A percentile compares a stretch with the other conserved stretches of the same genome.
Conservation (phyloP, 2,797 vertebrate genomes). For the Eurystomus glaucurus region DNA sequence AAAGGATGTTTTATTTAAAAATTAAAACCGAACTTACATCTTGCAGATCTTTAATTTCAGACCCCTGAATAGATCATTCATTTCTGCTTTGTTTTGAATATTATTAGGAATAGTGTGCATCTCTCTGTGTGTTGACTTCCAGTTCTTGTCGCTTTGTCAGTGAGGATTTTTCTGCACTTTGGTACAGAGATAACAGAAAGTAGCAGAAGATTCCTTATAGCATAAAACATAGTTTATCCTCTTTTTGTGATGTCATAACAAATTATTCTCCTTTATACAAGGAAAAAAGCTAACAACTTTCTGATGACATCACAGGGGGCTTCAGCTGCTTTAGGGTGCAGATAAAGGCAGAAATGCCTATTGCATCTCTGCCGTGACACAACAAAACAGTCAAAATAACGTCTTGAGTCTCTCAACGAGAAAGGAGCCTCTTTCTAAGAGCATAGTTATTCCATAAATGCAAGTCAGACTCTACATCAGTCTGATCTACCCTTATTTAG, state of each 20-base stretch:
- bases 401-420: constrained; percentile 60
- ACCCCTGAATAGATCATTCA: constrained; percentile 67
- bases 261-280: constrained; percentile 62
- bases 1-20: constrained; percentile 76
- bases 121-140: constrained; percentile 44
- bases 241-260: constrained; percentile 71
- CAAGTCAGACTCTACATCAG: constrained; percentile 73
- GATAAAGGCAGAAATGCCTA: constrained; percentile 72
- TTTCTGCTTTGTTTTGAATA: constrained; percentile 72
- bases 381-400: constrained; percentile 77
- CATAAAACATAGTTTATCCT: constrained; percentile 60
- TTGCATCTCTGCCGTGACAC: constrained; percentile 73
- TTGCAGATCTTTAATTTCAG: constrained; percentile 70
- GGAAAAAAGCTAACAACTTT: constrained; percentile 60
- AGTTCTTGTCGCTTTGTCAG: constrained; percentile 54
- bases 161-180: constrained; percentile 54
- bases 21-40: constrained; percentile 55
- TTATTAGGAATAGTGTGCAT: constrained; percentile 45
- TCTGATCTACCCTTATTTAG: constrained; percentile 79
- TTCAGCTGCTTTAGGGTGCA: constrained; percentile 70
- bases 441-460: constrained; percentile 78
- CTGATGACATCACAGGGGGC: constrained; percentile 77
- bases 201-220: constrained; percentile 65
- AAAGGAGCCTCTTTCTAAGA: constrained; percentile 76
- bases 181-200: constrained; percentile 49